A percentile compares a stretch with the other conserved stretches of the same genome.
phyloP scores from a whole-genome alignment of 2,888 invertebrate species.

The Ethmia dodecea region DNA sequence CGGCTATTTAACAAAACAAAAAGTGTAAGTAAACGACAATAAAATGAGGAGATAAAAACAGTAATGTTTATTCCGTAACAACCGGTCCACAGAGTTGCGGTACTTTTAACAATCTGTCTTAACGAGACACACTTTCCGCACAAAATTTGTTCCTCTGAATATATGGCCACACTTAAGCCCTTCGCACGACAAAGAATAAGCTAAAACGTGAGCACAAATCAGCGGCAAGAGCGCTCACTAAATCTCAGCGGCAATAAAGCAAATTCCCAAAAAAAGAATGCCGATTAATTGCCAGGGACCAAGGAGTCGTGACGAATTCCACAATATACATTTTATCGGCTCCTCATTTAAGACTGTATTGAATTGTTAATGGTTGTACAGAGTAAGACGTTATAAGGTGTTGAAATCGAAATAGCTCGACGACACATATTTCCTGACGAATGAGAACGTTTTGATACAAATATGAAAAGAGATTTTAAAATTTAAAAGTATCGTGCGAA shows the following conservation, averaged over 20 bases:
- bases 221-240: constrained; percentile 50
- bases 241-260: constrained; percentile 60
- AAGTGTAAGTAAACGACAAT: constrained; percentile 12
- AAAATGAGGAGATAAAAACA: constrained; percentile 17
- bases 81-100: constrained; percentile 38
- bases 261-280: constrained; percentile 52
- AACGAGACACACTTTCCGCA: constrained; percentile 55
- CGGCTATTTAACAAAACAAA: constrained; percentile 14
- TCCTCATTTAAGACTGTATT: constrained; percentile 70
- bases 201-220: constrained; percentile 62
- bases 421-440: constrained; percentile 50
- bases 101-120: constrained; percentile 47
- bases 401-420: constrained; percentile 57
- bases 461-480: constrained; percentile 35
- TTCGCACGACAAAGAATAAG: constrained; percentile 55
- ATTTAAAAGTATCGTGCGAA: constrained; percentile 43
- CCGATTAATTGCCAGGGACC: constrained; percentile 61
- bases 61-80: constrained; percentile 19
- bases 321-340: constrained; percentile 71
- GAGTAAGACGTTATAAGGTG: constrained; percentile 60
- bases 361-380: constrained; percentile 68
- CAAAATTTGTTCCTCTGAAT: constrained; percentile 59
- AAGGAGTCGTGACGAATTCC: constrained; percentile 57
- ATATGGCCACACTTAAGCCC: constrained; percentile 61
- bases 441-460: constrained; percentile 29